Evolutionary conservation across 2,888 invertebrate genomes (phyloP).

Genomic region (Xanthostigma xanthostigma): DNA sequence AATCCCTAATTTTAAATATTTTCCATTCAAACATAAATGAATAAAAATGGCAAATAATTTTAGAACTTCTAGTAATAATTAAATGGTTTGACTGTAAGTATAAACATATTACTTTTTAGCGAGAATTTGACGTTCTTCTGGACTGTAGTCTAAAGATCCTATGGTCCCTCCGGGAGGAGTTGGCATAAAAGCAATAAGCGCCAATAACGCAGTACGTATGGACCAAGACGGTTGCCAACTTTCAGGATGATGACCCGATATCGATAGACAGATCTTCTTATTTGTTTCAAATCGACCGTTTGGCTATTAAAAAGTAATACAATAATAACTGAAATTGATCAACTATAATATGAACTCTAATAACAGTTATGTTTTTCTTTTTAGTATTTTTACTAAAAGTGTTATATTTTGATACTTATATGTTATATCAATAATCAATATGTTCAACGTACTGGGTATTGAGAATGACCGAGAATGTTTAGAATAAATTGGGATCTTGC

Average conservation of each 20-base stretch:
- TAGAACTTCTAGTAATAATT: background rate
- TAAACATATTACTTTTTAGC: conserved; percentile 53
- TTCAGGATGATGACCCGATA: conserved; percentile 94
- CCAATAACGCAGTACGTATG: conserved; percentile 80
- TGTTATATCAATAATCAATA: too few species aligned
- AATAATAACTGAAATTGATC: background rate
- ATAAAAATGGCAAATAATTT: conserved; percentile 2
- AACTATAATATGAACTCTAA: too few species aligned
- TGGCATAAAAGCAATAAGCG: conserved; percentile 90
- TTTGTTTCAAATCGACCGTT: conserved; percentile 88
- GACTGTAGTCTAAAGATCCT: conserved; percentile 76
- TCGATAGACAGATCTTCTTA: conserved; percentile 89
- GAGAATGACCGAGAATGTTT: too few species aligned
- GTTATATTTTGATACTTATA: too few species aligned
- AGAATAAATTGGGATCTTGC: too few species aligned
- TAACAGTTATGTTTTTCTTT: too few species aligned
- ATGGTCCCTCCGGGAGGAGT: conserved; percentile 80
- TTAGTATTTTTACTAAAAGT: too few species aligned
- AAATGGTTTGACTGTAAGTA: conserved; percentile 29
- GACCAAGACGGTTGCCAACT: conserved; percentile 98
- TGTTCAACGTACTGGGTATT: too few species aligned
- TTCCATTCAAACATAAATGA: conserved; percentile 1
- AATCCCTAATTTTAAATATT: background rate
- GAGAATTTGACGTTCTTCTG: conserved; percentile 65
- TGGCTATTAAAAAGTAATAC: conserved; percentile 38